phyloP scores from a whole-genome alignment of 2,888 invertebrate genomes.

The Dione juno region DNA sequence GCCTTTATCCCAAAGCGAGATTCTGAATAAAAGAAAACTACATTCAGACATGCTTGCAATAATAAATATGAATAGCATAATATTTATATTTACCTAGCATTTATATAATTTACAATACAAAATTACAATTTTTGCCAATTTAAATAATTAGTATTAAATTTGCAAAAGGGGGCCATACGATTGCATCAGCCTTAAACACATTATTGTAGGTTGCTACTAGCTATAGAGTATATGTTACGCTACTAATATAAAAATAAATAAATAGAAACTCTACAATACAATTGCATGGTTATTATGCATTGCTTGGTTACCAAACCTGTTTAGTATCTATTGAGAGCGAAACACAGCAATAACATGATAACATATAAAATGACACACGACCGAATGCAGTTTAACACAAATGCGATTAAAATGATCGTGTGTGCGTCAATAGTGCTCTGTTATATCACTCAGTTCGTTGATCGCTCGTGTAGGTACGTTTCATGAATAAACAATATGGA shows the following conservation, averaged over 20 bases:
- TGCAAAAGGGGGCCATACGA: slow-evolving; percentile 45
- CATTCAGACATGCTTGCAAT: no score
- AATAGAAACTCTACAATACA: slow-evolving; percentile 9
- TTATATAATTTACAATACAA: no score
- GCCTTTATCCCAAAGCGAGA: no score
- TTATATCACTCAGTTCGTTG: slow-evolving; percentile 51
- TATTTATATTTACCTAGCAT: no score
- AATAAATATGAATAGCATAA: neutral
- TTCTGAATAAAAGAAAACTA: no score
- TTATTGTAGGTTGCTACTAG: slow-evolving; percentile 23
- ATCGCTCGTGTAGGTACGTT: slow-evolving; percentile 50
- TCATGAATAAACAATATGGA: slow-evolving; percentile 53
- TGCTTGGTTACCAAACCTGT: slow-evolving; percentile 18
- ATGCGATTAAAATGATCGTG: slow-evolving; percentile 31
- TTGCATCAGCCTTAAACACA: slow-evolving; percentile 70
- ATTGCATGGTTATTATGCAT: slow-evolving; percentile 18
- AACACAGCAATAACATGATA: slow-evolving; percentile 28
- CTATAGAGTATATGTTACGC: slow-evolving; percentile 19
- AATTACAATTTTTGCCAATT: no score
- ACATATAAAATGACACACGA: neutral
- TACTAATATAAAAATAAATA: slow-evolving; percentile 31
- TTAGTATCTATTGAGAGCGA: neutral
- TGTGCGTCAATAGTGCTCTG: slow-evolving; percentile 43
- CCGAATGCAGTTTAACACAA: slow-evolving; percentile 15
- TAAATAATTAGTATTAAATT: no score